Evolutionary conservation across 2,888 invertebrate genomes (phyloP).

Genomic region (Thecophora atra): DNA sequence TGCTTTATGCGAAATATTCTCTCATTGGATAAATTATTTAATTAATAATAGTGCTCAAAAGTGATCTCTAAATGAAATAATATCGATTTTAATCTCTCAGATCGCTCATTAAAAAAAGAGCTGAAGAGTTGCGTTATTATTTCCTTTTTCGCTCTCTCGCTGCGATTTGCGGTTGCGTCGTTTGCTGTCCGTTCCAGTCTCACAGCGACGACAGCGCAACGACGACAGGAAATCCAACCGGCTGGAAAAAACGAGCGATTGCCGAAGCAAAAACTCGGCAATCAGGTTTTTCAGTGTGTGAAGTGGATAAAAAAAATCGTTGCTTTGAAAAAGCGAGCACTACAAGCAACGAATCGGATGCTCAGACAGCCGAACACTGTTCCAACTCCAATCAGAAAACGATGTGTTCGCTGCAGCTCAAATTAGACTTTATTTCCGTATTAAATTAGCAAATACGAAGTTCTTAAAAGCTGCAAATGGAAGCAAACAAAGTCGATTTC

Average conservation of each 20-base stretch:
- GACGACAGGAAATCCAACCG: constrained; percentile 62
- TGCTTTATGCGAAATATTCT: too few relatives aligned
- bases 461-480: too few relatives aligned
- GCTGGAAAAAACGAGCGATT: constrained; percentile 51
- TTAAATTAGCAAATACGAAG: too few relatives aligned
- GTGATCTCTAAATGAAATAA: background rate
- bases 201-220: constrained; percentile 5
- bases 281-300: constrained; percentile 20
- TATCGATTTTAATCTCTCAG: background rate
- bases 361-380: background rate
- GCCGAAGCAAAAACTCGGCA: constrained; percentile 24
- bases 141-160: background rate
- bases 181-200: background rate
- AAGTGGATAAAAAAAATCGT: background rate
- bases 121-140: background rate
- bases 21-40: too few relatives aligned
- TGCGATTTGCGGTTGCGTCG: background rate
- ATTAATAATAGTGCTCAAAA: too few relatives aligned
- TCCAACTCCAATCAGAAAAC: too few relatives aligned
- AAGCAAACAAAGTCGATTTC: background rate
- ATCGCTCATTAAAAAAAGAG: constrained; percentile 2
- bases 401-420: too few relatives aligned
- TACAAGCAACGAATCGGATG: background rate
- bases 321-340: background rate
- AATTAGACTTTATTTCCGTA: too few relatives aligned